Evolutionary conservation across 2,797 vertebrate species (phyloP), one percentile per base, ranked within the genome.

Genomic region (Microctenopoma steveboyesi): DNA sequence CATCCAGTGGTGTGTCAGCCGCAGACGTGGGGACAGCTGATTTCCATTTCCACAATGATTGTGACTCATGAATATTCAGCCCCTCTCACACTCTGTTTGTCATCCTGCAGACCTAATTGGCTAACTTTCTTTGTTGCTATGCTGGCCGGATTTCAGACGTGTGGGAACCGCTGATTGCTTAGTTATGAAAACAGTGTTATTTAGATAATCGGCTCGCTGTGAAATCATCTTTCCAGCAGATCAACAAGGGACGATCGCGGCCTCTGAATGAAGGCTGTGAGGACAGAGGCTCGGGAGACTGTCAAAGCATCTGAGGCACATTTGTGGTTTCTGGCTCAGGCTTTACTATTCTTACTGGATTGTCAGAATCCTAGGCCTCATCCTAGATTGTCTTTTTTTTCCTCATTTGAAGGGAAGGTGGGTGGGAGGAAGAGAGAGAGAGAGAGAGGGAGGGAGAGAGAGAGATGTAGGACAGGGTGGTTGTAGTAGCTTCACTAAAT

Each of bases 101-200:
- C 84, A 74, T 87, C 79, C 72, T 40, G 64, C 80, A 74, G 82
- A 86, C 84, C 86, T 88, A 76, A 89, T 83, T 90, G 85, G 87
- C 73, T 52, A 87, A 88, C 83, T 91, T 89, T 89, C 90, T 92
- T 91, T 92, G 91, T 90, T 90, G 89, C 89, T 88, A 88, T 87
- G 88, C 89, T 86, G 88, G 82, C 75, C 72, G 63, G 64, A 63
- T 83, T 79, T 87, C 83, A 84, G 76, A 79, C 78, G 85, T 79
- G 81, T 82, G 81, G 78, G 81, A 81, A 83, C 66, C 62, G 82
- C 80, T 69, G 72, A 76, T 79, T 60, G 56, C 70, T 75, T 52
- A 62, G 58, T 75, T 65, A 69, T 74, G 50, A 73, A 83, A 84
- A 79, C 72, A 79, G 57, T 80, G 81, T 84, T 69, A 74, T 78